Base-by-base conservation (phyloP, 2,113 vertebrate genomes). In the Scatophagus argus region DNA sequence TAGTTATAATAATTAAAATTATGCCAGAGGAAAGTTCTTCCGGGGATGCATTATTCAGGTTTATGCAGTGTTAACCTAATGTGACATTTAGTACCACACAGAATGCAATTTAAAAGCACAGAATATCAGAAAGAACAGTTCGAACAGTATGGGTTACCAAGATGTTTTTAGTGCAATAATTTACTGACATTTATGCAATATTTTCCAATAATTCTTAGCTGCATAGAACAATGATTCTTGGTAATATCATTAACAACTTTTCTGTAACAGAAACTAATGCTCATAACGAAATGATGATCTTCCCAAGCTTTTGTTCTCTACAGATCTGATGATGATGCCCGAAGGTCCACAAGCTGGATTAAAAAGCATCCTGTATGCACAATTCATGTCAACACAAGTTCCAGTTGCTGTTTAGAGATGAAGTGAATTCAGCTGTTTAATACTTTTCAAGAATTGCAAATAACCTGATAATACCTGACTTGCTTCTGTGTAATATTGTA, bases 271-370 rank as follows among this genome's bases (percentile, higher is more conserved):
- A n/a, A n/a, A n/a, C n/a, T n/a, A n/a, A n/a, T n/a, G n/a, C n/a
- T n/a, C n/a, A n/a, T n/a, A n/a, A n/a, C n/a, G n/a, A n/a, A n/a
- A n/a, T n/a, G n/a, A n/a, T n/a, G n/a, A n/a, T n/a, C n/a, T n/a
- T n/a, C n/a, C n/a, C n/a, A n/a, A n/a, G n/a, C n/a, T n/a, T 2
- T 13, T 66, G 46, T 38, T 23, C 23, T 6, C 11, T 49, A 47
- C 43, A 65, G 29, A 65, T 59, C 21, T 65, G 44, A 36, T 23
- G 31, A 19, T n/a, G n/a, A n/a, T n/a, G n/a, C n/a, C n/a, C n/a
- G n/a, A n/a, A n/a, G n/a, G n/a, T n/a, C n/a, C n/a, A n/a, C n/a
- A n/a, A n/a, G n/a, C n/a, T n/a, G n/a, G n/a, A n/a, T n/a, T n/a
- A n/a, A n/a, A n/a, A n/a, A n/a, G n/a, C n/a, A n/a, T n/a, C n/a